These are phyloP conservation scores for Rhagoletis pomonella DNA, from an alignment of 1,140 invertebrate genomes.

Conservation along the genomic window DNA sequence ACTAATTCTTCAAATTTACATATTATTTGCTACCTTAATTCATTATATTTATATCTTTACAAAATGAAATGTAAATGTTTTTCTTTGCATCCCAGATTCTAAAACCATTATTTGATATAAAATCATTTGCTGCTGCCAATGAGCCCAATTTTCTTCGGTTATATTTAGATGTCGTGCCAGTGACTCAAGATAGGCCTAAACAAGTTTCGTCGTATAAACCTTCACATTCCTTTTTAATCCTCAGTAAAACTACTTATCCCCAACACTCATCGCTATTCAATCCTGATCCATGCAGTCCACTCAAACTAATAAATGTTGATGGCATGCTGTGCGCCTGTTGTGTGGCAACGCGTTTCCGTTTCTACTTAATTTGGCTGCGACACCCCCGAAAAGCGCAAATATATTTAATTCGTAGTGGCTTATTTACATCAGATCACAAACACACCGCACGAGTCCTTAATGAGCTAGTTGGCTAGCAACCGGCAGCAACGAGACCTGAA, in stretches of 20 bases:
- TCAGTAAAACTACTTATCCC: neutral
- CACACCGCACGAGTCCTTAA: slow-evolving; percentile 45
- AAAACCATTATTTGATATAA: too few relatives aligned
- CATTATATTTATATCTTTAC: too few relatives aligned
- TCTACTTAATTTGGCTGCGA: slow-evolving; percentile 44
- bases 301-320: neutral
- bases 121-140: too few relatives aligned
- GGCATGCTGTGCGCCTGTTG: slow-evolving; percentile 40
- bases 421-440: slow-evolving; percentile 13
- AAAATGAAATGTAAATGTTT: too few relatives aligned
- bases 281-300: neutral
- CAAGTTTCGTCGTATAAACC: too few relatives aligned
- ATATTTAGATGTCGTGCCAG: too few relatives aligned
- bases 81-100: too few relatives aligned
- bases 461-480: neutral
- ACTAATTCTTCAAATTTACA: too few relatives aligned
- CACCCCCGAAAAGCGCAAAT: slow-evolving; percentile 4
- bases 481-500: slow-evolving; percentile 6
- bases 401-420: neutral
- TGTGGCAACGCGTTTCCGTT: slow-evolving; percentile 44
- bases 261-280: neutral
- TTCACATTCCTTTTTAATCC: too few relatives aligned
- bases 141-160: too few relatives aligned
- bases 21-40: too few relatives aligned
- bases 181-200: too few relatives aligned